phyloP scores from a whole-genome alignment of 2,797 vertebrate species.

The Melanotaenia nigrans region DNA sequence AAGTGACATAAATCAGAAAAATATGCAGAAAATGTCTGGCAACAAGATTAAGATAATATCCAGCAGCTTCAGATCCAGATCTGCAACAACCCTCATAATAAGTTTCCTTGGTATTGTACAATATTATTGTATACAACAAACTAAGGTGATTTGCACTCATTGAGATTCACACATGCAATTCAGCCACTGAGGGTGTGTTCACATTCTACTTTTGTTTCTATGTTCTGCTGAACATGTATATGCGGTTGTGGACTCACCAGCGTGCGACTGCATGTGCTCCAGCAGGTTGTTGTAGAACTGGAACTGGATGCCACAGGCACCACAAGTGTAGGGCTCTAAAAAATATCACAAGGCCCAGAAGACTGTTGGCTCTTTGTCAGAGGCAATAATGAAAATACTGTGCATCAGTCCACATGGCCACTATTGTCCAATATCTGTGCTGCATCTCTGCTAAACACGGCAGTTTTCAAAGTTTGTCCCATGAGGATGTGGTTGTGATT shows the following conservation, averaged over 20 bases:
- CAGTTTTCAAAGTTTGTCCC: conserved; percentile 24
- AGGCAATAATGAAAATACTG: conserved; percentile 55
- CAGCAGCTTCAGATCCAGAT: conserved; percentile 71
- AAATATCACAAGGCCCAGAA: conserved; percentile 83
- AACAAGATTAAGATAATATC: conserved; percentile 1
- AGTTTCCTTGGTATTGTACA: conserved; percentile 7
- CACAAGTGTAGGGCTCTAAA: conserved; percentile 98
- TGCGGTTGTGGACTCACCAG: conserved; percentile 87
- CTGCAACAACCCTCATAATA: conserved; percentile 66
- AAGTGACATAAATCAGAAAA: background rate
- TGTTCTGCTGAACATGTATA: conserved; percentile 59
- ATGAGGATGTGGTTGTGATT: conserved; percentile 4
- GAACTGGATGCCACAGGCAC: conserved; percentile 99
- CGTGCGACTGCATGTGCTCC: conserved; percentile 99
- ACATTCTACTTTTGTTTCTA: conserved; percentile 30
- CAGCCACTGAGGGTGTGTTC: conserved; percentile 56
- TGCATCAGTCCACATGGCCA: conserved; percentile 38
- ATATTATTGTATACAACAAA: conserved; percentile 14
- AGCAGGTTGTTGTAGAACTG: conserved; percentile 99
- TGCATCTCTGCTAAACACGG: conserved; percentile 21
- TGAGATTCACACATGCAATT: conserved; percentile 50
- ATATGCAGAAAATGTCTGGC: background rate
- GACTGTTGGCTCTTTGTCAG: conserved; percentile 68
- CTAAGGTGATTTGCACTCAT: conserved; percentile 16
- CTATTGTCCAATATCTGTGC: conserved; percentile 19